Base-by-base conservation (phyloP, 2,113 vertebrate genomes). In the Poecile atricapillus region DNA sequence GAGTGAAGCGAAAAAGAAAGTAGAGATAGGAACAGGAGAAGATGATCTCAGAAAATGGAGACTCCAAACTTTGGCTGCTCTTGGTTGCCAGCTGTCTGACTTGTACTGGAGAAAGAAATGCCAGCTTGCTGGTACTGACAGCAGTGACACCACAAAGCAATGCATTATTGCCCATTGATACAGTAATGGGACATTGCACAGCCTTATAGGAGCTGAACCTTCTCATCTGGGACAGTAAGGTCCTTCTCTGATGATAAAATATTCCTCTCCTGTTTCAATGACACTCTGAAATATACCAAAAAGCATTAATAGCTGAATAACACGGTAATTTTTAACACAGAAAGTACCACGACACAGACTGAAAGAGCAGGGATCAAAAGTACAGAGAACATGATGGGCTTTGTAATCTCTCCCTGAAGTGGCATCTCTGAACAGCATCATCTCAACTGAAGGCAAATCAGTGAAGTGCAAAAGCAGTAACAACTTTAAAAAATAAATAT, bases 101-200 rank as follows among this genome's bases (percentile, higher is more conserved):
- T 74, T 46, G 35, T 49, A 87, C 15, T 70, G 73, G 84, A 91
- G 81, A 91, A 91, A 81, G 81, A 93, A 89, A 94, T n/a, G 47
- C 47, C 83, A 93, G 37, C n/a, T 68, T 35, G 58, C 59, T 53
- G 58, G 9, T 16, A 39, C 30, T 43, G 41, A n/a, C 59, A 89
- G 63, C 52, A 80, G 11, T 17, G 53, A 15, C n/a, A 75, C 6
- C 63, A 77, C 7, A 73, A 84, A 86, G 21, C 41, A 86, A 31
- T 0, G 2, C 8, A 62, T 46, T 63, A n/a, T 10, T 83, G 41
- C 41, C 62, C 30, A 19, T 7, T 56, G 46, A 15, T 27, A 59
- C 1, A 58, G 25, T 2, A 30, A 60, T 16, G n/a, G 15, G 58
- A 73, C 14, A 23, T 7, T 19, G n/a, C 41, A 33, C 30, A 81